Conservation (phyloP, 2,113 vertebrate species). For the Myiopsitta monachus region DNA sequence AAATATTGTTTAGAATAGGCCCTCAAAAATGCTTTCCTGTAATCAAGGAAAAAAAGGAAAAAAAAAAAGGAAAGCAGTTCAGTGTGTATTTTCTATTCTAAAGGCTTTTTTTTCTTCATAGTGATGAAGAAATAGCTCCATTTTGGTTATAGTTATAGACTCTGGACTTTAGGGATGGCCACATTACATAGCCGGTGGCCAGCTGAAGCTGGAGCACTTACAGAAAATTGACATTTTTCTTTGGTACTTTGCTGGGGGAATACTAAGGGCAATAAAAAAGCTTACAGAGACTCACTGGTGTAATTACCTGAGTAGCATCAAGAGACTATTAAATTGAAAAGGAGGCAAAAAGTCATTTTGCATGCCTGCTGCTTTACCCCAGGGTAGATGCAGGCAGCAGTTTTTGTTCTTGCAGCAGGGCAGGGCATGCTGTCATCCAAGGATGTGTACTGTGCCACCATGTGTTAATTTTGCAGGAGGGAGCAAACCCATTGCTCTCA, state of each 20-base stretch:
- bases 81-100: not conserved
- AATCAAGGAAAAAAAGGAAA: not conserved
- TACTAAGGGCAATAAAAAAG: not conserved
- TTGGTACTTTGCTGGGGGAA: not conserved
- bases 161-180: not conserved
- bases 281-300: not conserved
- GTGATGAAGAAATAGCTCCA: not conserved
- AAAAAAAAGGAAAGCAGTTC: not conserved
- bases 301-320: constrained; percentile 21
- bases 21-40: not conserved
- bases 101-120: not conserved
- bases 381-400: not conserved
- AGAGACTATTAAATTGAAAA: not conserved
- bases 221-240: not conserved
- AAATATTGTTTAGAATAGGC: not conserved
- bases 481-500: not conserved
- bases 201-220: not conserved
- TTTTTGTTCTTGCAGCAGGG: not conserved
- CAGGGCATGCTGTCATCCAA: not conserved
- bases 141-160: not conserved
- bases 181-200: not conserved
- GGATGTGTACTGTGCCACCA: accelerated
- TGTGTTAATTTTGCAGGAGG: accelerated
- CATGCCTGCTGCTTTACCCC: not conserved
- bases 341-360: not conserved